Evolutionary conservation across 2,797 vertebrate genomes (phyloP).

Genomic region (Neoniphon sammara): DNA sequence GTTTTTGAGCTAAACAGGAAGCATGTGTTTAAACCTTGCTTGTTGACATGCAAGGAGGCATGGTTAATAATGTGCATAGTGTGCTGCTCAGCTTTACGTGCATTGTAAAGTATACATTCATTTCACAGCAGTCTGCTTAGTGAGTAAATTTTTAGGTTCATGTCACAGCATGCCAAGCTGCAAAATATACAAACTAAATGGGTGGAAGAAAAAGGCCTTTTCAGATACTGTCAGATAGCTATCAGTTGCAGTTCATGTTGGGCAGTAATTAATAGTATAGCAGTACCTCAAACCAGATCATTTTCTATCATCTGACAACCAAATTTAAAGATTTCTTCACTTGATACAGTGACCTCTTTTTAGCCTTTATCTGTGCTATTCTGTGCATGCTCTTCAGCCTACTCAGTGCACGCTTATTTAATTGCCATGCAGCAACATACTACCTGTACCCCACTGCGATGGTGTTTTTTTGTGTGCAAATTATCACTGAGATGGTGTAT

Average conservation of each 20-base stretch:
- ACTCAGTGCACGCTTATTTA: not conserved
- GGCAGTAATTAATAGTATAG: constrained; percentile 34
- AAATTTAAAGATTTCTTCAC: constrained; percentile 4
- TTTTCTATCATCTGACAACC: not conserved
- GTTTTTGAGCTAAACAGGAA: constrained; percentile 9
- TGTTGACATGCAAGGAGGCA: constrained; percentile 29
- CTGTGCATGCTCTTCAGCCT: not conserved
- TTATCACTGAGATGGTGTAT: not conserved
- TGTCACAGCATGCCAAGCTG: constrained; percentile 23
- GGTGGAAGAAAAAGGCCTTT: constrained; percentile 16
- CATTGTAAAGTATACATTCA: constrained; percentile 17
- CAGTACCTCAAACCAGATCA: constrained; percentile 31
- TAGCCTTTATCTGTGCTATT: not conserved
- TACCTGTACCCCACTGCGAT: not conserved
- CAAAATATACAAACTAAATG: constrained; percentile 32
- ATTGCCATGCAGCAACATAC: too few species aligned
- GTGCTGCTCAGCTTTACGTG: constrained; percentile 42
- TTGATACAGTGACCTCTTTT: not conserved
- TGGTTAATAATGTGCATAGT: constrained; percentile 28
- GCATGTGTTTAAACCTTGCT: not conserved
- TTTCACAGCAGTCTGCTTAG: constrained; percentile 13
- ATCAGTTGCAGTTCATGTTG: constrained; percentile 33
- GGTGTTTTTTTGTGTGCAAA: not conserved
- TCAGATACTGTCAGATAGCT: constrained; percentile 4
- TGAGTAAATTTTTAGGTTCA: constrained; percentile 20